Evolutionary conservation across 2,797 vertebrate genomes (phyloP).

Genomic region (Coregonus suidteri): DNA sequence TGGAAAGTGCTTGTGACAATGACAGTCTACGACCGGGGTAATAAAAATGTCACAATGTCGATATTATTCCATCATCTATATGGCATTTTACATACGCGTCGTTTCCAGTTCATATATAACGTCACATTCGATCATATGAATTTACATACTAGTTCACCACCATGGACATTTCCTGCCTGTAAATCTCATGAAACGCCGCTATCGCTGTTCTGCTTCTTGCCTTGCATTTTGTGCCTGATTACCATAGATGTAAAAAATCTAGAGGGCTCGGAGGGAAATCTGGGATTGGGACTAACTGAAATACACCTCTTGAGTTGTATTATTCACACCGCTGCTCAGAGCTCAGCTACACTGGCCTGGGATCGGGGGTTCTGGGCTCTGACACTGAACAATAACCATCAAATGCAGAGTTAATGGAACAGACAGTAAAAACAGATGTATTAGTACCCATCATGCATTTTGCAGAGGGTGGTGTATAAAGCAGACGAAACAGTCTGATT

Average conservation of each 20-base stretch:
- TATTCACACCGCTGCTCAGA: not conserved
- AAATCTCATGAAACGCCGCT: not conserved
- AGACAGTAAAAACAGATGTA: constrained; percentile 53
- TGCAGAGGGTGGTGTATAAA: constrained; percentile 4
- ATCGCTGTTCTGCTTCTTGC: not conserved
- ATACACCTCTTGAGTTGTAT: not conserved
- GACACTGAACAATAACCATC: constrained; percentile 31
- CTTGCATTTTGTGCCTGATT: not conserved
- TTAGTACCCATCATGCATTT: constrained; percentile 42
- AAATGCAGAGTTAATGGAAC: constrained; percentile 53
- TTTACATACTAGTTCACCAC: not conserved
- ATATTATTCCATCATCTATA: too few species aligned
- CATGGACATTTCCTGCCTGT: not conserved
- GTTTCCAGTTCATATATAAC: not conserved
- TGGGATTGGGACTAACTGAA: not conserved
- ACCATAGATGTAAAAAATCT: not conserved
- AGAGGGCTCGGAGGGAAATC: not conserved
- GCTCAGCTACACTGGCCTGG: not conserved
- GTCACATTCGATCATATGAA: not conserved
- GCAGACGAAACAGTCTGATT: constrained; percentile 48
- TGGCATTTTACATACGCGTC: not conserved
- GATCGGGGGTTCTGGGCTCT: not conserved
- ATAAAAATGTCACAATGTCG: not conserved
- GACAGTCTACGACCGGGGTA: not conserved
- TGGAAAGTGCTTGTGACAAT: not conserved